Evolutionary conservation across 2,113 vertebrate species (phyloP).

Genomic region (Oenanthe melanoleuca): DNA sequence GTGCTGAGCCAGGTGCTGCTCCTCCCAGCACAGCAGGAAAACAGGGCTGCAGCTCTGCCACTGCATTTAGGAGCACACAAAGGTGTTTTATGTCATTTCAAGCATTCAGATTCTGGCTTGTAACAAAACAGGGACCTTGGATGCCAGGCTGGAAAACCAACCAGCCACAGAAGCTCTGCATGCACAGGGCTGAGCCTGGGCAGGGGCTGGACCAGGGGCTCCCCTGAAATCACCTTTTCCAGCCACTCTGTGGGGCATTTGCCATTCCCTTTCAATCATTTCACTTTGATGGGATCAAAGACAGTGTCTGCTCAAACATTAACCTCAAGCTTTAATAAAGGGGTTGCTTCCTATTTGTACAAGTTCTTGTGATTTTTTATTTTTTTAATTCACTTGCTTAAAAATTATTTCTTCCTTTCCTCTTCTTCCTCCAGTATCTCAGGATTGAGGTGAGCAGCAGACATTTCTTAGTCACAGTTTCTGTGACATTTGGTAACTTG

Average conservation of each 20-base stretch:
- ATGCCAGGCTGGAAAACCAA: background rate
- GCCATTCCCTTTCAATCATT: background rate
- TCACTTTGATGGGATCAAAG: background rate
- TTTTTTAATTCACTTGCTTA: background rate
- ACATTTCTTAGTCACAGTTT: background rate
- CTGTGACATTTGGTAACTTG: background rate
- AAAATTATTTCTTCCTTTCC: background rate
- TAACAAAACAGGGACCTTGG: background rate
- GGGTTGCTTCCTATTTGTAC: background rate
- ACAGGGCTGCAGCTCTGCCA: background rate
- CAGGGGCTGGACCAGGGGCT: background rate
- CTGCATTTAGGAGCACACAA: background rate
- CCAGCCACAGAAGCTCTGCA: fast-evolving
- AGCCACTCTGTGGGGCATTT: background rate
- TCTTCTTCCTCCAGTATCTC: background rate
- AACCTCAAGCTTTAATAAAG: background rate
- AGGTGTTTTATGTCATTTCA: background rate
- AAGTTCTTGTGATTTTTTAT: too few relatives aligned
- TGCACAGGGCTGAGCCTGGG: background rate
- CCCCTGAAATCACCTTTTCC: background rate
- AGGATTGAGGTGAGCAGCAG: background rate
- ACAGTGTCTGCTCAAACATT: background rate
- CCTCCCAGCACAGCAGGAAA: background rate
- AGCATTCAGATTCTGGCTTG: background rate
- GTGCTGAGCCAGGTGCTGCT: background rate